Evolutionary conservation across 1,140 invertebrate genomes (phyloP).

Genomic region (Ceratosolen fusciceps): DNA sequence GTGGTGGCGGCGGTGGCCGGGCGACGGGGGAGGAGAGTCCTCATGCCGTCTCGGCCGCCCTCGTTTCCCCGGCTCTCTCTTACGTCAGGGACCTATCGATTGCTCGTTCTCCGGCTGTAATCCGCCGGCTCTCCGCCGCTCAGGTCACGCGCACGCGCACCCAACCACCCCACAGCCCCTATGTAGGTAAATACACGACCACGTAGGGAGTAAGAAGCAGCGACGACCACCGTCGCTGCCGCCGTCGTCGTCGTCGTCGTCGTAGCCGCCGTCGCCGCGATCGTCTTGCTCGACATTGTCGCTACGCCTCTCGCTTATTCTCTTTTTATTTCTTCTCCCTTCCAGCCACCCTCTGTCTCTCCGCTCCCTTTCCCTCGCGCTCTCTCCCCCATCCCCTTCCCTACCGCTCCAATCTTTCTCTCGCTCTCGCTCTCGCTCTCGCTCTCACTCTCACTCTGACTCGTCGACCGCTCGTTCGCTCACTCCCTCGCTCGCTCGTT

Average conservation of each 20-base stretch:
- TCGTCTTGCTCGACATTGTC: too few species aligned
- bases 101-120: conserved; percentile 8
- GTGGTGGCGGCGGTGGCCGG: neutral
- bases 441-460: too few species aligned
- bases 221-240: neutral
- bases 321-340: too few species aligned
- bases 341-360: too few species aligned
- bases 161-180: neutral
- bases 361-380: too few species aligned
- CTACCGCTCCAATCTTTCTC: too few species aligned
- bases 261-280: too few species aligned
- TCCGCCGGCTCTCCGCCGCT: neutral
- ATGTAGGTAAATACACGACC: neutral
- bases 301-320: too few species aligned
- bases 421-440: too few species aligned
- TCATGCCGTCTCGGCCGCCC: neutral
- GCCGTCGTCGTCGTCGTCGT: neutral
- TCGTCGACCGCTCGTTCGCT: too few species aligned
- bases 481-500: neutral
- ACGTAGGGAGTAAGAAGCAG: neutral
- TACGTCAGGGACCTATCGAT: conserved; percentile 34
- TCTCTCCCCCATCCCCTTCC: too few species aligned
- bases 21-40: too few species aligned
- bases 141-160: neutral
- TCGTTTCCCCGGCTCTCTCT: conserved; percentile 8